Percentiles rank a stretch among this genome's conserved stretches.
Evolutionary conservation across 1,140 invertebrate species (phyloP).

Genomic region (Drosophila leontia): DNA sequence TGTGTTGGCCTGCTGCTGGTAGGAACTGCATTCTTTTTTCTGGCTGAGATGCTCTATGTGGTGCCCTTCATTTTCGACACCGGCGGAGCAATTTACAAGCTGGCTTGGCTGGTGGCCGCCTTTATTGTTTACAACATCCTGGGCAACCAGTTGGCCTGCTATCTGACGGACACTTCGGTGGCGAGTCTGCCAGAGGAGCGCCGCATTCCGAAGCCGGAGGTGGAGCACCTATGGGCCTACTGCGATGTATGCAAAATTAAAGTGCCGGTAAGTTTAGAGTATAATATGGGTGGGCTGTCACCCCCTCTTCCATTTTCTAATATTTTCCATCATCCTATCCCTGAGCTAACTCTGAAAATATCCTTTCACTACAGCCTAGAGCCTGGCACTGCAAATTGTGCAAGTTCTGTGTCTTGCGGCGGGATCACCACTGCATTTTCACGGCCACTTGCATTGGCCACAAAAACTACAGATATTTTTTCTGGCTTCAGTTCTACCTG

Average conservation of each 20-base stretch:
- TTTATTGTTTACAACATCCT: slow-evolving; percentile 44
- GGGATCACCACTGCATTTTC: slow-evolving; percentile 98
- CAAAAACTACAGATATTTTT: slow-evolving; percentile 94
- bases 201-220: slow-evolving; percentile 10
- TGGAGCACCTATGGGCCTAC: slow-evolving; percentile 87
- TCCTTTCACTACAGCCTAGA: slow-evolving; percentile 86
- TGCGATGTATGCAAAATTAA: slow-evolving; percentile 91
- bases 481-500: slow-evolving; percentile 92
- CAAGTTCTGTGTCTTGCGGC: slow-evolving; percentile 93
- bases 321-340: neutral
- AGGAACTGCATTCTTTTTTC: neutral
- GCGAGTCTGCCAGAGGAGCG: slow-evolving; percentile 17
- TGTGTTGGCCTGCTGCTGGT: neutral
- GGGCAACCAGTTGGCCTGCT: slow-evolving; percentile 49
- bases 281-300: too few species aligned
- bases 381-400: slow-evolving; percentile 96
- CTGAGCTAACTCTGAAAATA: too few species aligned
- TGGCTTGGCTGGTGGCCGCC: slow-evolving; percentile 13
- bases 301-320: neutral
- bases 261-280: slow-evolving; percentile 86
- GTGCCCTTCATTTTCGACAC: slow-evolving; percentile 29
- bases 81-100: slow-evolving; percentile 16
- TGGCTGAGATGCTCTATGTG: slow-evolving; percentile 24
- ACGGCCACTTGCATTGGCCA: slow-evolving; percentile 95
- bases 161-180: slow-evolving; percentile 35